phyloP scores from a whole-genome alignment of 1,140 invertebrate species.

The Drosophila parabipectinata region DNA sequence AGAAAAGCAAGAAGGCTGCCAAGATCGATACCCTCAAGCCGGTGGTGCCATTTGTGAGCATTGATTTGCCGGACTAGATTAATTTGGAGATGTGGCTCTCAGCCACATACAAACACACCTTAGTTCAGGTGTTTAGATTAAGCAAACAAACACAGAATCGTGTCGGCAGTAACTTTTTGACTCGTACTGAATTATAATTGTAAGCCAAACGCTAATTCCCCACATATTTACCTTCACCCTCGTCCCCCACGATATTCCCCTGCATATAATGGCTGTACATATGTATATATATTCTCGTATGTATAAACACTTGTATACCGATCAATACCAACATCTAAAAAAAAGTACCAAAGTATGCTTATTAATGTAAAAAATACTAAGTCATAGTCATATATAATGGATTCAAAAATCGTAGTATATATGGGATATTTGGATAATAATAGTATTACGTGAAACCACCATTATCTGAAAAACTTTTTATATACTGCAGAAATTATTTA shows the following conservation, averaged over 20 bases:
- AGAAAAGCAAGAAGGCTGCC: constrained; percentile 86
- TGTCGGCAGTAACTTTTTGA: constrained; percentile 68
- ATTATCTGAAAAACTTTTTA: too few relatives aligned
- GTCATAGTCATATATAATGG: too few relatives aligned
- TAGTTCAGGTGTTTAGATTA: constrained; percentile 39
- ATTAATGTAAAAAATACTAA: too few relatives aligned
- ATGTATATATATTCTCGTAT: constrained; percentile 8
- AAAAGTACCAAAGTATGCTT: too few relatives aligned
- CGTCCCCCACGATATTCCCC: constrained; percentile 11
- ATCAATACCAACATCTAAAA: too few relatives aligned
- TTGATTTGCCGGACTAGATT: constrained; percentile 94
- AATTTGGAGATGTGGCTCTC: constrained; percentile 18
- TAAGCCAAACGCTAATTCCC: constrained; percentile 53
- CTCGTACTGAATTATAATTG: constrained; percentile 71
- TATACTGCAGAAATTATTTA: too few relatives aligned
- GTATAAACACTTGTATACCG: too few relatives aligned
- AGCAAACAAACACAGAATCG: constrained; percentile 24
- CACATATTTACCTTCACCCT: background rate
- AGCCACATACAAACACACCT: constrained; percentile 27
- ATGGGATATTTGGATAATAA: too few relatives aligned
- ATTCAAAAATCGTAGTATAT: too few relatives aligned
- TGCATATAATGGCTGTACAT: constrained; percentile 51
- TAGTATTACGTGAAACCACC: too few relatives aligned
- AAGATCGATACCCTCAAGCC: constrained; percentile 92
- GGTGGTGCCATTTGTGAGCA: constrained; percentile 93